A percentile compares a stretch with the other conserved stretches of the same genome.
Conservation (phyloP, 1,140 invertebrate genomes). For the Calycopis cecrops region DNA sequence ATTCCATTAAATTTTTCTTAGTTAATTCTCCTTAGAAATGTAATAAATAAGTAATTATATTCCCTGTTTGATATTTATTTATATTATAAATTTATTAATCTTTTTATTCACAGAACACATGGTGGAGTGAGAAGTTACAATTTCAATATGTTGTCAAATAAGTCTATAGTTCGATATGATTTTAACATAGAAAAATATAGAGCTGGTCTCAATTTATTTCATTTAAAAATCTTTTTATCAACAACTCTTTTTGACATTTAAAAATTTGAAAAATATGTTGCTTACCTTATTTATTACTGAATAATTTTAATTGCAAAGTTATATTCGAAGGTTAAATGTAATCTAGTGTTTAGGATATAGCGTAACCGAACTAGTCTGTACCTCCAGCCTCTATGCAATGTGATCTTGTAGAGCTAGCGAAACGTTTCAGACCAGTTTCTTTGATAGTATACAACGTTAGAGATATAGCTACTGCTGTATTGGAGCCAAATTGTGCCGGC, state of each 20-base stretch:
- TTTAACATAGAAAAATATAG: constrained; percentile 11
- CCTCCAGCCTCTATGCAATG: constrained; percentile 55
- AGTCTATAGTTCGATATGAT: no score
- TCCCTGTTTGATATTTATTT: not conserved
- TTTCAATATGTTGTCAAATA: constrained; percentile 16
- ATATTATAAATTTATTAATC: constrained; percentile 2
- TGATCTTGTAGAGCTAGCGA: constrained; percentile 62
- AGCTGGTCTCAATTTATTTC: constrained; percentile 46
- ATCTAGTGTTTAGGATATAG: constrained; percentile 20
- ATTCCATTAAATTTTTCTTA: no score
- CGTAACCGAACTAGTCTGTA: constrained; percentile 33
- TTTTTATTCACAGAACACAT: constrained; percentile 55
- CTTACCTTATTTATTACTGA: no score
- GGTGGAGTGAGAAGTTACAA: constrained; percentile 46
- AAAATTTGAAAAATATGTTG: no score
- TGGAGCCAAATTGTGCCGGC: no score
- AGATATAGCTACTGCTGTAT: no score
- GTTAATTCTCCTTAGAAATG: no score
- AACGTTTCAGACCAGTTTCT: constrained; percentile 38
- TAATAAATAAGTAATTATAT: no score
- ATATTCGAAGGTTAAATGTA: not conserved
- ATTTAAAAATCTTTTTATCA: not conserved
- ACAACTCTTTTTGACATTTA: no score
- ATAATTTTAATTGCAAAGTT: not conserved
- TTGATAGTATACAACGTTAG: no score